Evolutionary conservation across 2,888 invertebrate species (phyloP).

Genomic region (Carpatolechia fugitivella): DNA sequence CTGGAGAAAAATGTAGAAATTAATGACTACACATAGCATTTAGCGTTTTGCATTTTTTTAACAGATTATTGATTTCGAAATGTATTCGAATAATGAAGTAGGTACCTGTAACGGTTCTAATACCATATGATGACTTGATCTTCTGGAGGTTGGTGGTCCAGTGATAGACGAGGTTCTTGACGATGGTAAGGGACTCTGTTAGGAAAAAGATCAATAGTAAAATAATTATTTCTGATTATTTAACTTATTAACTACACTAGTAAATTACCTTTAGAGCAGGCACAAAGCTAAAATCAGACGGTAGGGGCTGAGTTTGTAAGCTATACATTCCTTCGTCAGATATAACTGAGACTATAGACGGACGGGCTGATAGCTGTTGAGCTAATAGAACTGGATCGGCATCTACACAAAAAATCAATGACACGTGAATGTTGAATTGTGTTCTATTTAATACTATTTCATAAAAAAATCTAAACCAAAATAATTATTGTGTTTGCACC

Average conservation of each 20-base stretch:
- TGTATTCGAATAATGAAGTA: too few relatives aligned
- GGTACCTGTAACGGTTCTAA: slow-evolving; percentile 62
- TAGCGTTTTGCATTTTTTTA: too few relatives aligned
- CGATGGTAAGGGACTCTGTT: slow-evolving; percentile 59
- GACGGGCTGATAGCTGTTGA: slow-evolving; percentile 71
- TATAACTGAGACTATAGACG: slow-evolving; percentile 71
- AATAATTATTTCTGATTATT: not conserved
- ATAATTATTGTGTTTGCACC: slow-evolving; percentile 35
- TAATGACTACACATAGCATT: too few relatives aligned
- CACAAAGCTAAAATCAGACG: slow-evolving; percentile 70
- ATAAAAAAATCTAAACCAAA: too few relatives aligned
- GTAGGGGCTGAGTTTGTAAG: slow-evolving; percentile 64
- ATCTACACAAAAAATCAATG: slow-evolving; percentile 38
- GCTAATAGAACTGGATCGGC: slow-evolving; percentile 69
- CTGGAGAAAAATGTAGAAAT: slow-evolving; percentile 49
- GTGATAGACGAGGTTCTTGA: slow-evolving; percentile 67
- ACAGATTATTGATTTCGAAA: too few relatives aligned
- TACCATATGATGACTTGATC: slow-evolving; percentile 67
- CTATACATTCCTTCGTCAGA: slow-evolving; percentile 68
- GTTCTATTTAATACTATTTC: too few relatives aligned
- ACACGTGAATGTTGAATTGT: too few relatives aligned
- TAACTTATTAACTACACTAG: not conserved
- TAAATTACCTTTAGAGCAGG: slow-evolving; percentile 56
- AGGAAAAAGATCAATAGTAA: not conserved
- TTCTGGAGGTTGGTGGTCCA: slow-evolving; percentile 64